Base-by-base conservation (phyloP, 2,888 invertebrate genomes). In the Loripinus fragilis region DNA sequence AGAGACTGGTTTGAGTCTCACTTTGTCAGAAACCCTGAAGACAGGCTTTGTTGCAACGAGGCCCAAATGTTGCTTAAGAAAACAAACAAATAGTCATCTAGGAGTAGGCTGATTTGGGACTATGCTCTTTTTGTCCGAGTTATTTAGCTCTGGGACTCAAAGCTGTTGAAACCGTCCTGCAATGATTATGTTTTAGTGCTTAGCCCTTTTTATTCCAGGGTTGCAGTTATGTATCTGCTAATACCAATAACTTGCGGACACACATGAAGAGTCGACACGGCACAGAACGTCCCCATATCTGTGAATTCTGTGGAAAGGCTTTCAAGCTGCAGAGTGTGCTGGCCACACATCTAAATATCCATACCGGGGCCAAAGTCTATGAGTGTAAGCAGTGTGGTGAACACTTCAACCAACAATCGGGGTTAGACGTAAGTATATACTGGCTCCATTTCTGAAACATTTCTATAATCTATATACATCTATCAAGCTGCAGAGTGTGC, bases 301-400 rank as follows among this genome's bases (percentile, higher is more conserved):
- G 84, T 78, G 84, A 84, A 73, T 84, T 84, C 70, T 84, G 84
- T 64, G 84, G 84, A n/a, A 84, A 84, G 65, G 74, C 73, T 2
- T 84, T 84, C 67, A 84, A 84, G 52, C 66, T 84, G 38, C 77
- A 79, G 0, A 81, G 76, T 38, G 76, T 81, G 41, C 72, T 84
- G 25, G 79, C 81, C 12, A 81, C 78, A 1, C 84, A 84, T 60
- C 68, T 81, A 17, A 84, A 84, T 45, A 80, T 84, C 23, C 84
- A 84, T 45, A 84, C 81, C 2, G 74, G 71, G 10, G 73, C 38
- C n/a, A 84, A 80, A 68, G 30, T 69, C 20, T 84, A 72, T 76
- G 73, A 80, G n/a, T 84, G 84, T 73, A 64, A 70, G 7, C 45
- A 74, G 1, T 84, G 84, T 72, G 79, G 78, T 2, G 81, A 84